Evolutionary conservation across 2,888 invertebrate genomes (phyloP).

Genomic region (Ectobius pallidus): DNA sequence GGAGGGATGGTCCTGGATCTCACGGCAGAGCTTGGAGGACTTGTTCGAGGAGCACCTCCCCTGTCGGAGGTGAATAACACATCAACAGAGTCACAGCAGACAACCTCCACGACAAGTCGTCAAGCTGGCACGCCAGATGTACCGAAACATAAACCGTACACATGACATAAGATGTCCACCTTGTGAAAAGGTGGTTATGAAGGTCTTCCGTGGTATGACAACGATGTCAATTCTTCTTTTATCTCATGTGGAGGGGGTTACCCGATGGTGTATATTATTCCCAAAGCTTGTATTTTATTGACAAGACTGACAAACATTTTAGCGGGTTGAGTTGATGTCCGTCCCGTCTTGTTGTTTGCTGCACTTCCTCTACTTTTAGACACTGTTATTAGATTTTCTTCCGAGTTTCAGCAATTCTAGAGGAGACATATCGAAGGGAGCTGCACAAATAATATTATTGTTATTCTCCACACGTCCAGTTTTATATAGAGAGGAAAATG

Average conservation of each 20-base stretch:
- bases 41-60: constrained; percentile 22
- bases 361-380: too few species aligned
- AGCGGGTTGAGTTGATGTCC: too few species aligned
- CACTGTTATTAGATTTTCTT: too few species aligned
- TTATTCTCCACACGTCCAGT: background rate
- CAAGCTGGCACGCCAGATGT: background rate
- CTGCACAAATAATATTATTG: background rate
- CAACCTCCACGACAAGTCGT: background rate
- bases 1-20: constrained; percentile 48
- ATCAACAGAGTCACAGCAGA: constrained; percentile 25
- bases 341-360: too few species aligned
- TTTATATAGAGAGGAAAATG: background rate
- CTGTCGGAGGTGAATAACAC: constrained; percentile 17
- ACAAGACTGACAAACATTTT: too few species aligned
- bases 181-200: background rate
- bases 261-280: background rate
- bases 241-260: background rate
- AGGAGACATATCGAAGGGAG: background rate
- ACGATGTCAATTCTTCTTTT: background rate
- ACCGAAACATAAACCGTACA: constrained; percentile 1
- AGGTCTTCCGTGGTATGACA: background rate
- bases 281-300: background rate
- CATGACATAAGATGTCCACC: constrained; percentile 19
- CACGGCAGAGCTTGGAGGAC: constrained; percentile 47
- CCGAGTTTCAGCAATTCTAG: background rate